These are phyloP conservation scores for Hirtodrosophila cameraria DNA, from an alignment of 2,888 invertebrate genomes.

Conservation along the genomic window DNA sequence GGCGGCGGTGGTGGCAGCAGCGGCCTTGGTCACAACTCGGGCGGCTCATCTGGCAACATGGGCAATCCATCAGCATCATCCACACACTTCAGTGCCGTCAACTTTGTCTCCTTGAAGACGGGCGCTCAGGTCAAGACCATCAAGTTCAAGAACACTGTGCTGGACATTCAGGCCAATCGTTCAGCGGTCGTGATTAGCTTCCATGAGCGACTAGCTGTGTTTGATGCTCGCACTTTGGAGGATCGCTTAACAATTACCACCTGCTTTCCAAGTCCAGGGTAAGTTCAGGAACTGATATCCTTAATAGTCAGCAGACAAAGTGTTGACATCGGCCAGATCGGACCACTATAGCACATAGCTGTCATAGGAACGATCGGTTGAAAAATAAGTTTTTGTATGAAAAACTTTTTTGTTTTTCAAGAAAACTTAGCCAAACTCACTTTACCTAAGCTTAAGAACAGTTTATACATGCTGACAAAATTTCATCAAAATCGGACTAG, in stretches of 20 bases:
- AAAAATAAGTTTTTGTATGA: too few relatives aligned
- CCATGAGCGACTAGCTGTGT: constrained; percentile 94
- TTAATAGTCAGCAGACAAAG: too few relatives aligned
- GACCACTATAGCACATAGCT: too few relatives aligned
- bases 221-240: constrained; percentile 94
- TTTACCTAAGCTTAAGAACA: too few relatives aligned
- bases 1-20: constrained; percentile 91
- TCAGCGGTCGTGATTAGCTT: constrained; percentile 95
- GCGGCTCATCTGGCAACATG: constrained; percentile 85
- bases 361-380: too few relatives aligned
- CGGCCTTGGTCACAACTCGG: constrained; percentile 26
- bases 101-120: constrained; percentile 90
- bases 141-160: constrained; percentile 95
- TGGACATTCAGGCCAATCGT: constrained; percentile 95
- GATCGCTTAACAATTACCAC: constrained; percentile 94
- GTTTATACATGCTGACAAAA: too few relatives aligned
- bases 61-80: constrained; percentile 81
- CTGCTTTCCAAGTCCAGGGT: constrained; percentile 94
- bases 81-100: constrained; percentile 91
- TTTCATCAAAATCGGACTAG: too few relatives aligned
- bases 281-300: constrained; percentile 41
- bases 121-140: constrained; percentile 89
- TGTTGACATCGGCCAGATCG: too few relatives aligned
- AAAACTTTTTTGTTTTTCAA: too few relatives aligned
- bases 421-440: too few relatives aligned